phyloP scores from a whole-genome alignment of 2,888 invertebrate species.

The Hipparchia sbordonii region DNA sequence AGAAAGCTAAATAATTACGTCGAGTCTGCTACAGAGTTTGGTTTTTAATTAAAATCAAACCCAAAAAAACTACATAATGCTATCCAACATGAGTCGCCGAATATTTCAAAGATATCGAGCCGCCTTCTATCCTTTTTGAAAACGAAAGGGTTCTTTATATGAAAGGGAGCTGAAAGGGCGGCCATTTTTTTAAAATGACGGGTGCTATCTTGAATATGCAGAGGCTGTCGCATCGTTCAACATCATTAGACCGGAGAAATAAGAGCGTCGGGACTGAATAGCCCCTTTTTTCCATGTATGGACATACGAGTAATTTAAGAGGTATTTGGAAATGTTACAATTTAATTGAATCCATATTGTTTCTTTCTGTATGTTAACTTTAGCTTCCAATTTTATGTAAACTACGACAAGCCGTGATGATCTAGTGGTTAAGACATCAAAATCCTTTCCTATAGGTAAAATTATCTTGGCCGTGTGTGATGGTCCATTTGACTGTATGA shows the following conservation, averaged over 20 bases:
- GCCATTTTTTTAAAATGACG: conserved; percentile 73
- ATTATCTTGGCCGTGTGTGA: too few species aligned
- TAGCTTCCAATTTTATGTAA: too few species aligned
- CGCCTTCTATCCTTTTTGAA: conserved; percentile 62
- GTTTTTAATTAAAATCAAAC: not conserved
- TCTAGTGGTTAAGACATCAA: too few species aligned
- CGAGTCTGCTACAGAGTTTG: not conserved
- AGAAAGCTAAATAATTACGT: too few species aligned
- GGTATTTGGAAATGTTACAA: not conserved
- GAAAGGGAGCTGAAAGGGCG: conserved; percentile 67
- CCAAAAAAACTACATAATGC: not conserved
- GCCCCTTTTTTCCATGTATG: conserved; percentile 46
- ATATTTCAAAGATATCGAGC: conserved; percentile 18
- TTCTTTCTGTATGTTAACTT: not conserved
- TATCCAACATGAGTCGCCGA: not conserved
- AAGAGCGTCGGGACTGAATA: conserved; percentile 58
- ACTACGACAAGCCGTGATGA: too few species aligned
- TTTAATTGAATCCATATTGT: not conserved
- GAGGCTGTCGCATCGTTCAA: conserved; percentile 71
- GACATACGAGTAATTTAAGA: conserved; percentile 20
- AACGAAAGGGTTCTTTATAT: conserved; percentile 75
- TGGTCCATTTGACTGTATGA: too few species aligned
- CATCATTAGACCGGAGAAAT: conserved; percentile 72
- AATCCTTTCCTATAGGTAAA: too few species aligned
- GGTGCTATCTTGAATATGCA: conserved; percentile 72